Evolutionary conservation across 2,113 vertebrate species (phyloP).

Genomic region (Pterocles gutturalis): DNA sequence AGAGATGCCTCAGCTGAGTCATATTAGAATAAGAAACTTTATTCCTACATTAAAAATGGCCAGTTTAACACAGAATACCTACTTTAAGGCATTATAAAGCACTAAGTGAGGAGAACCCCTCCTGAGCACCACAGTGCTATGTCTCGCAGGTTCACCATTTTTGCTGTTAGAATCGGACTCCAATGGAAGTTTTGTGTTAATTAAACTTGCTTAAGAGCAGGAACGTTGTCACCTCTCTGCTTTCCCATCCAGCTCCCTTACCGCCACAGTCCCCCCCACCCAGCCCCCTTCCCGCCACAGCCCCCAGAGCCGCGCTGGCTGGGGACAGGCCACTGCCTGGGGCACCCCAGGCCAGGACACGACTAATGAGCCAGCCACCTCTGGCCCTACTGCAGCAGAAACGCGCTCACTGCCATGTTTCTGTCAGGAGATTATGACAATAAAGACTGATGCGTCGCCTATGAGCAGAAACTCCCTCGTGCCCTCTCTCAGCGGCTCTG

Average conservation of each 20-base stretch:
- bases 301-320: too few species aligned
- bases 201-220: accelerated
- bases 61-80: accelerated
- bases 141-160: background rate
- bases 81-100: accelerated
- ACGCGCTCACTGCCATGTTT: accelerated
- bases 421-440: accelerated
- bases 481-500: too few species aligned
- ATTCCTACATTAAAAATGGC: accelerated
- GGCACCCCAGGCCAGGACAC: accelerated
- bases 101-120: accelerated
- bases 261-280: too few species aligned
- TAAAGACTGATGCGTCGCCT: accelerated
- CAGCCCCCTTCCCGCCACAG: too few species aligned
- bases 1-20: too few species aligned
- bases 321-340: too few species aligned
- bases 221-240: accelerated
- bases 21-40: accelerated
- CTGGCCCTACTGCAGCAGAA: accelerated
- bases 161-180: accelerated
- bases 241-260: background rate
- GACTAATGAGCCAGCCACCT: accelerated
- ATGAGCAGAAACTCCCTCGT: accelerated
- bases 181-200: accelerated
- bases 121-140: accelerated